Evolutionary conservation across 30 jellyfish, hydroid and myxozoan genomes (phyloP).

Genomic region (Hydractinia symbiolongicarpus): DNA sequence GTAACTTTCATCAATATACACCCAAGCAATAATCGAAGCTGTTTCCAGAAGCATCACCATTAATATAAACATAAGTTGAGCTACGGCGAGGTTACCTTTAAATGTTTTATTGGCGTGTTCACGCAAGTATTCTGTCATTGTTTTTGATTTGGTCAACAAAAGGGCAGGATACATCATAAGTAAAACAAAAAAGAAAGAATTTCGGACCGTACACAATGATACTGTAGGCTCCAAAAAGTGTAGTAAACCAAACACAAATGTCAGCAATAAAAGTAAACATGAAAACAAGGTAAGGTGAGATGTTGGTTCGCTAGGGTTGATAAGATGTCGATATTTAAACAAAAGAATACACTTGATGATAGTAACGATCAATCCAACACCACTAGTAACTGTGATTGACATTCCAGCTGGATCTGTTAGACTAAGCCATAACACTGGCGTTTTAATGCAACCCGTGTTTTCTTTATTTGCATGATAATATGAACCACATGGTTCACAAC

Average conservation of each 20-base stretch:
- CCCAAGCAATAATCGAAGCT: constrained; percentile 13
- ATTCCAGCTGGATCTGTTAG: constrained; percentile 42
- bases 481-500: constrained; percentile 41
- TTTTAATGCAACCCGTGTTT: constrained; percentile 44
- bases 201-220: constrained; percentile 49
- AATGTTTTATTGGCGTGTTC: background rate
- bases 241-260: constrained; percentile 52
- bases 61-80: background rate
- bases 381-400: constrained; percentile 38
- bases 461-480: constrained; percentile 27
- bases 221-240: constrained; percentile 56
- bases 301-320: constrained; percentile 35
- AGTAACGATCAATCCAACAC: constrained; percentile 42
- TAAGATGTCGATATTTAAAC: constrained; percentile 34
- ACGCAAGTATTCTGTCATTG: constrained; percentile 1
- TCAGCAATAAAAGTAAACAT: constrained; percentile 24
- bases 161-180: constrained; percentile 36
- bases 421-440: constrained; percentile 53
- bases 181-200: constrained; percentile 51
- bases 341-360: constrained; percentile 19
- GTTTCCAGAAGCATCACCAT: constrained; percentile 1
- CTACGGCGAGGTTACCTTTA: background rate
- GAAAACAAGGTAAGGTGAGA: constrained; percentile 40
- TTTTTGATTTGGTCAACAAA: constrained; percentile 42
- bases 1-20: constrained; percentile 34